Evolutionary conservation across 2,888 invertebrate species (phyloP), one percentile per base, ranked within the genome.

Genomic region (Pristionchus exspectatus): DNA sequence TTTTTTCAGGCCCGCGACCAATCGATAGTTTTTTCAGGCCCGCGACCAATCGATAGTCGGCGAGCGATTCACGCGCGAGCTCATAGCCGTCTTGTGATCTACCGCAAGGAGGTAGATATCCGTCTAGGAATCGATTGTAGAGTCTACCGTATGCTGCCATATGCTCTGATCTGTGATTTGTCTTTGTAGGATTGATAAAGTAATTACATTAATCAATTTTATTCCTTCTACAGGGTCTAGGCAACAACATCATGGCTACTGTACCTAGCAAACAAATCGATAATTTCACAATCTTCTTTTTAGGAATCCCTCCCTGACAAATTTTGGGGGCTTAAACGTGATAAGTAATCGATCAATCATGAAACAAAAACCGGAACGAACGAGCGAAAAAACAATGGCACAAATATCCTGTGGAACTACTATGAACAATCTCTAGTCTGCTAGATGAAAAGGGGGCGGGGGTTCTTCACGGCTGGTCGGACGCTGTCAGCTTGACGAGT

Each of bases 401-500:
- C 81, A 77, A 72, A 72, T 72, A 44, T 44, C n/a, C 9, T 44
- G 50, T 81, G 21, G 12, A 14, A 81, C 81, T 81, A 81, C 44
- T 81, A 81, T 81, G 50, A 81, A 81, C 81, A 81, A 81, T 16
- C 81, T 81, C 44, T 50, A 81, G 50, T 50, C 69, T 69, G 12
- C 27, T 33, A 27, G 5, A 24, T 21, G 24, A 38, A 44, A 27
- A 77, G 77, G 24, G 50, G 81, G 81, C 81, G 81, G 50, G 54
- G 81, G 54, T 27, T 77, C 18, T 27, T 77, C 18, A 81, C 81
- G 50, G 24, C 54, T 81, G 24, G 50, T 85, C 84, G 30, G 56
- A 27, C 24, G 84, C 59, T 21, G 90, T 59, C 84, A 94, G 92
- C 84, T 92, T 93, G 38, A 94, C 93, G 9, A 94, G 91, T 27